Evolutionary conservation across 1,140 invertebrate genomes (phyloP), one percentile per base, ranked within the genome.

Genomic region (Drosophila nasuta): DNA sequence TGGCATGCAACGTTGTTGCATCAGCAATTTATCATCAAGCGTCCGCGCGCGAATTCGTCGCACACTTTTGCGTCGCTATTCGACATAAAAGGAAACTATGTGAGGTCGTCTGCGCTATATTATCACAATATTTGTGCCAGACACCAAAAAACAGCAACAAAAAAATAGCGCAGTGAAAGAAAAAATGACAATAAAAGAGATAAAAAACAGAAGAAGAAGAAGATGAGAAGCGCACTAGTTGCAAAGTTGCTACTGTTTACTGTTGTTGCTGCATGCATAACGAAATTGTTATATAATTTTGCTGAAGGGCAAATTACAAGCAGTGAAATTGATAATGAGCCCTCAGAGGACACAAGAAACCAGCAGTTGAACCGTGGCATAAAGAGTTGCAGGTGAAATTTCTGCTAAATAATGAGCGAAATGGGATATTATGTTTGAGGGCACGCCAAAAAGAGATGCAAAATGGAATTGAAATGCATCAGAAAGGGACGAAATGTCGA

Each of bases 1-100:
- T 57, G 54, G 77, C 83, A 88, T 88, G 83, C 83, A 60, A 76
- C 85, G 67, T 76, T 80, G 83, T 87, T 87, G 83, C 83, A 87
- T 87, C 83, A 87, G 83, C 83, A 88, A 88, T 83, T 87, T 87
- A 87, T 87, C 83, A 87, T 88, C 82, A 10, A 87, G 62, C 56
- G 72, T 59, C 88, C 82, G 35, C 88, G 62, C 56, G 72, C 72
- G 64, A 60, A 74, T 70, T 70, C 58, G 54, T 76, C 83, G 83
- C 83, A 87, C 83, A 87, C 83, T 88, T 86, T 77, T 88, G 83
- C 83, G 85, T 80, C 83, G 76, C 71, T 30, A 57, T 66, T 51
- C 58, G 69, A 73, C 81, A 75, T 78, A 87, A 88, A 87, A 83
- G 83, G 83, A 87, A 87, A 77, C 77, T 70, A 66, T 88, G 77